Conservation (phyloP, 2,113 vertebrate species). For the Promerops cafer region DNA sequence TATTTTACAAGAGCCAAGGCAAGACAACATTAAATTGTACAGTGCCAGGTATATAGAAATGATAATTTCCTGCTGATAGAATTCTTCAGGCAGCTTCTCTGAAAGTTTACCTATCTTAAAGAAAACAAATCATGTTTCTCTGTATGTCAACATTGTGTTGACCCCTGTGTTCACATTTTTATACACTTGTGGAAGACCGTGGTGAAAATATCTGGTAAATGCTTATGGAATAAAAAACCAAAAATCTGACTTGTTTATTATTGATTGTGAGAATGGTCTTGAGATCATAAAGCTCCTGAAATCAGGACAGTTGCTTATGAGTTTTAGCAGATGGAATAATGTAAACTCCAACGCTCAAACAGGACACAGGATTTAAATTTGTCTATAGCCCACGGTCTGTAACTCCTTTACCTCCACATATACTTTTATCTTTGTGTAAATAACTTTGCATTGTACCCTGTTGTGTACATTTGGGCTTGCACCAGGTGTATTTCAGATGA, state of each 20-base stretch:
- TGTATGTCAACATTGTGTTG: not conserved
- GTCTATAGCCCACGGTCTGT: rapidly evolving
- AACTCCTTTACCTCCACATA: not conserved
- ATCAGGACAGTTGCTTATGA: not conserved
- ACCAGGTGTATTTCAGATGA: not conserved
- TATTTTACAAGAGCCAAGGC: not conserved
- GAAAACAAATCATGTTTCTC: not conserved
- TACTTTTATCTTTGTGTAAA: not conserved
- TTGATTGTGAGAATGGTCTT: not conserved
- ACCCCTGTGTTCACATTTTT: not conserved
- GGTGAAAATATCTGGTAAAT: not conserved
- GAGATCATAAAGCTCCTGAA: not conserved
- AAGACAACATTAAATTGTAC: not conserved
- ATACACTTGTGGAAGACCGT: not conserved
- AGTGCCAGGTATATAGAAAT: not conserved
- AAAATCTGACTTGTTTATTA: not conserved
- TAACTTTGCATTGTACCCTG: not conserved
- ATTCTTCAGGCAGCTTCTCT: not conserved
- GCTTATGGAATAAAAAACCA: not conserved
- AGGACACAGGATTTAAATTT: not conserved
- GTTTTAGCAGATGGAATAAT: not conserved
- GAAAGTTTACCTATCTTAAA: not conserved
- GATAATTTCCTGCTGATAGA: not conserved
- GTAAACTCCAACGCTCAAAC: not conserved
- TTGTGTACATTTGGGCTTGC: not conserved